phyloP scores from a whole-genome alignment of 2,113 vertebrate species.

The Parus major region DNA sequence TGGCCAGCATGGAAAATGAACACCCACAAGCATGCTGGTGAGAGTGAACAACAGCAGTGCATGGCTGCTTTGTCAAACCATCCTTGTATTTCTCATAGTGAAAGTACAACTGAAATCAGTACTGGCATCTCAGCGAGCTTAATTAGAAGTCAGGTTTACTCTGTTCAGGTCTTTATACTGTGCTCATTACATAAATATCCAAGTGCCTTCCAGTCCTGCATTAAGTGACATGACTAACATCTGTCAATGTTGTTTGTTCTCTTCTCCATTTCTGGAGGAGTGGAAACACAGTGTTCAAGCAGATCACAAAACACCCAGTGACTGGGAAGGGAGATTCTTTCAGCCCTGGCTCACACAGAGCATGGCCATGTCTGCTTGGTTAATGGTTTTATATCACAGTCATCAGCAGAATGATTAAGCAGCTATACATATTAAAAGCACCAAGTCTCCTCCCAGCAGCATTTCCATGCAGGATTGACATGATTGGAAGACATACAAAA shows the following conservation, averaged over 20 bases:
- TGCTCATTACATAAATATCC: slow-evolving; percentile 5
- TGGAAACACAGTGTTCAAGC: background rate
- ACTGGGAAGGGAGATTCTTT: background rate
- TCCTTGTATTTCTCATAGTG: background rate
- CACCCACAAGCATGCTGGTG: background rate
- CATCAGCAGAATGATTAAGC: background rate
- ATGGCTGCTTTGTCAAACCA: background rate
- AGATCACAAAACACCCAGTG: background rate
- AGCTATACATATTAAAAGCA: background rate
- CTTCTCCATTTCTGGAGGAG: background rate
- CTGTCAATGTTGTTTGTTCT: background rate
- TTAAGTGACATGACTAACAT: slow-evolving; percentile 9
- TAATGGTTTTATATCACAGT: background rate
- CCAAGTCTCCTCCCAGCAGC: background rate
- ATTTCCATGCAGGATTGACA: background rate
- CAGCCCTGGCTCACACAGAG: background rate
- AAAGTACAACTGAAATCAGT: background rate
- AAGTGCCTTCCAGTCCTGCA: slow-evolving; percentile 13
- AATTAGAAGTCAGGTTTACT: slow-evolving; percentile 14
- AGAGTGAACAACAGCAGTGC: background rate
- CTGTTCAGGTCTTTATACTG: background rate
- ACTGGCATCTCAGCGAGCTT: background rate
- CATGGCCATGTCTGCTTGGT: background rate
- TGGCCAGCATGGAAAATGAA: background rate
- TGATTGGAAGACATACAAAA: background rate